Base-by-base conservation (phyloP, 23 tunicate genomes). In the Halocynthia roretzi region DNA sequence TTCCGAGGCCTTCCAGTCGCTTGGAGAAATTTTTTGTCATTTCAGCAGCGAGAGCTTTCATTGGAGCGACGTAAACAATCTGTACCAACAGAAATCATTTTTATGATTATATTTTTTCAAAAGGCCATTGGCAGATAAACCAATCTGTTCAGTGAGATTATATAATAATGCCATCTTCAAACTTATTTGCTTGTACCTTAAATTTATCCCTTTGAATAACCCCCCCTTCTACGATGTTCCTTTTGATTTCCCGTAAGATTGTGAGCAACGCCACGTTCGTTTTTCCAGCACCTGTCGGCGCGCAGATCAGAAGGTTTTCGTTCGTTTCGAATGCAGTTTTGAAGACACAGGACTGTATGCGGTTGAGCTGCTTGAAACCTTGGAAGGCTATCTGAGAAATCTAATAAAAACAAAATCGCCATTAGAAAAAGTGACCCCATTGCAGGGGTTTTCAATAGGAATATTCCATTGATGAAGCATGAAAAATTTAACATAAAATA, bases 201-300 rank as follows among this genome's bases (percentile, higher is more conserved):
- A 96, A 96, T 67, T 85, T 82, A 77, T 96, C 87, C 12, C 64
- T 68, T 52, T 96, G 91, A 23, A 96, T 61, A 7, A 89, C 88
- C 7, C 99, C 99, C 10, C 77, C 56, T 52, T 65, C 93, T 66
- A 82, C 85, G 20, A 81, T 81, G 53, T 87, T 85, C 49, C 78
- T 71, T 52, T 69, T 79, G 21, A 96, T 87, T 56, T 83, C 92
- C 56, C 88, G 83, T 48, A 96, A 84, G 44, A 87, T 71, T 10
- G 96, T 96, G 56, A 96, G 65, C 99, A 96, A 90, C 20, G 99
- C 99, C 20, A 96, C 99, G 81, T 96, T 96, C 21, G 99, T 96
- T 76, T 96, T 96, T 14, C 99, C 99, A 19, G 99, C 99, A 22
- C 99, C 99, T 49, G 99, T 96, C 8, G 99, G 99, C 22, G 99